A percentile compares a stretch with the other conserved stretches of the same genome.
phyloP scores from a whole-genome alignment of 2,797 vertebrate genomes.

The Gymnothorax javanicus region DNA sequence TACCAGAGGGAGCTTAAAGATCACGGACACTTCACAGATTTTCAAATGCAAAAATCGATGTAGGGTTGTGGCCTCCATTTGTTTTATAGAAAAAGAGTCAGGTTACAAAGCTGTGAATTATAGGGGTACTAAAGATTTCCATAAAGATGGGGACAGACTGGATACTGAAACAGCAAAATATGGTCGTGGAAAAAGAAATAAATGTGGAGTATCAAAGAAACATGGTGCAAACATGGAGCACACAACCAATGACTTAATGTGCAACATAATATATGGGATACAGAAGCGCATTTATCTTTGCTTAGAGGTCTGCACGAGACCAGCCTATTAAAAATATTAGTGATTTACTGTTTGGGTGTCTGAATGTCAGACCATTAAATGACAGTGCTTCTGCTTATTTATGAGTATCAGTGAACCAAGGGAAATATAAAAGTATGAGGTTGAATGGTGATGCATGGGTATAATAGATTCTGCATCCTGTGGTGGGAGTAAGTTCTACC shows the following conservation, averaged over 20 bases:
- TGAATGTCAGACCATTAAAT: not conserved
- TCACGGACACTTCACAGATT: slow-evolving; percentile 25
- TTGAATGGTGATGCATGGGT: not conserved
- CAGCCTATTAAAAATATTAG: not conserved
- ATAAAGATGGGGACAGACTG: slow-evolving; percentile 39
- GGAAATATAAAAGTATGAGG: not conserved
- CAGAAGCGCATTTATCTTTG: not conserved
- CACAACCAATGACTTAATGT: not conserved
- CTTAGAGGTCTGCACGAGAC: not conserved
- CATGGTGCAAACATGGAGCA: not conserved
- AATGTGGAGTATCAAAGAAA: slow-evolving; percentile 34
- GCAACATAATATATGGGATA: not conserved
- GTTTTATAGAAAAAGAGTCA: slow-evolving; percentile 40
- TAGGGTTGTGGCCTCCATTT: slow-evolving; percentile 37
- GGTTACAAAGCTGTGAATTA: slow-evolving; percentile 39
- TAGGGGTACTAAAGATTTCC: slow-evolving; percentile 22
- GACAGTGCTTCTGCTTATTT: not conserved
- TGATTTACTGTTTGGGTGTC: not conserved
- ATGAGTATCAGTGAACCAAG: not conserved
- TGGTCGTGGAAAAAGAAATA: slow-evolving; percentile 10
- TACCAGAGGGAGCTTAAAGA: slow-evolving; percentile 10
- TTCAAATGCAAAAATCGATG: slow-evolving; percentile 45
- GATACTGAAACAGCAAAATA: slow-evolving; percentile 30
- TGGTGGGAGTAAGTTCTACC: not conserved
- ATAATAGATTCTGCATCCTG: not conserved